Conservation (phyloP, 2,888 invertebrate genomes). For the Lapara coniferarum region DNA sequence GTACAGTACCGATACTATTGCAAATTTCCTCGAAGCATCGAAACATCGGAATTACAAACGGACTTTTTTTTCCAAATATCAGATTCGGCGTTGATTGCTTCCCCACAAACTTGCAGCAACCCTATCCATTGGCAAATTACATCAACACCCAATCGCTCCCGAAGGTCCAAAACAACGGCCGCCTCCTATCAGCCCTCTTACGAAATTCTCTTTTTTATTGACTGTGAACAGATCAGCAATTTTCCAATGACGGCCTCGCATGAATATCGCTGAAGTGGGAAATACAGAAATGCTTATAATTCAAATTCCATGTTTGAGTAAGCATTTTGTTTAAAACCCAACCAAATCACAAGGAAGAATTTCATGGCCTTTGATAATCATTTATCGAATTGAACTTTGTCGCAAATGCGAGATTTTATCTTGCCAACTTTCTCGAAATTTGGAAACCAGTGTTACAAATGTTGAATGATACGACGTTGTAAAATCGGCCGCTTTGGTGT, state of each 20-base stretch:
- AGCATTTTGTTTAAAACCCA: conserved; percentile 49
- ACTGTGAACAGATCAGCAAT: conserved; percentile 48
- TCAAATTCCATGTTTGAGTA: conserved; percentile 34
- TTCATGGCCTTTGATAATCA: conserved; percentile 46
- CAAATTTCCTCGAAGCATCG: neutral
- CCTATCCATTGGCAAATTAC: conserved; percentile 28
- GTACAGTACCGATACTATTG: neutral
- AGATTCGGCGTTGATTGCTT: conserved; percentile 25
- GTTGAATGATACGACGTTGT: neutral
- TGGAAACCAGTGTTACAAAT: neutral
- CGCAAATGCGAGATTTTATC: conserved; percentile 33
- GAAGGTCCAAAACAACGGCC: conserved; percentile 52
- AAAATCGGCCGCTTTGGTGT: neutral
- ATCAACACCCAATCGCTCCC: conserved; percentile 50
- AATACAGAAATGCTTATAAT: conserved; percentile 42
- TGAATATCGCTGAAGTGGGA: conserved; percentile 44
- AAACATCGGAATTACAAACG: conserved; percentile 20
- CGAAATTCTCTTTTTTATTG: conserved; percentile 60
- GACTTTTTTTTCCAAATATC: conserved; percentile 17
- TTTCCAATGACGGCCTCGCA: conserved; percentile 45
- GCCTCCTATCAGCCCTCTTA: conserved; percentile 59
- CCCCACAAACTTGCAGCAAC: conserved; percentile 27
- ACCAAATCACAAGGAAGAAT: conserved; percentile 47
- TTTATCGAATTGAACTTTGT: conserved; percentile 47
- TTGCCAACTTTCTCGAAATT: neutral